phyloP scores from a whole-genome alignment of 2,113 vertebrate species.

The Charadrius vociferus region DNA sequence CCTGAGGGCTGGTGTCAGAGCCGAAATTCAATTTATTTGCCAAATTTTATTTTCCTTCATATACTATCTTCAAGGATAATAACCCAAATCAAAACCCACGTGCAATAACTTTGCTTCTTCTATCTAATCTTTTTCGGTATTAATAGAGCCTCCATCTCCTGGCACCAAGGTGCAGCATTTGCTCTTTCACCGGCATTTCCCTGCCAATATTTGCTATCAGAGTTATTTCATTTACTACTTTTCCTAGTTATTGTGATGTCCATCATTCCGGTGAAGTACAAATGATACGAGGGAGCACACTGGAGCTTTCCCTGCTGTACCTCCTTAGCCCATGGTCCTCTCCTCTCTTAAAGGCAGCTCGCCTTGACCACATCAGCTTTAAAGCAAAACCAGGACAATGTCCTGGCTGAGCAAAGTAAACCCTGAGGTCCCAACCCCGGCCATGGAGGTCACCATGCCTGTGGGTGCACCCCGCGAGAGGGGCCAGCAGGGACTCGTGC shows the following conservation, averaged over 20 bases:
- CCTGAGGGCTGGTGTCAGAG: neutral
- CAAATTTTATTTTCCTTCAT: neutral
- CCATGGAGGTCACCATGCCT: neutral
- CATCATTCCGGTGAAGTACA: neutral
- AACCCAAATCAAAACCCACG: neutral
- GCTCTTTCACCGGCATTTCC: neutral
- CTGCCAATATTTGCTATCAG: neutral
- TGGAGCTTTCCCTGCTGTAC: neutral
- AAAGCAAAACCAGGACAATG: neutral
- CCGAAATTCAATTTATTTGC: neutral
- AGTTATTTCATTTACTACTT: neutral
- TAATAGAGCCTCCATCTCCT: neutral
- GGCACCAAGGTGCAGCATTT: neutral
- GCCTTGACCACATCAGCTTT: neutral
- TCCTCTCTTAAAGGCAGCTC: neutral
- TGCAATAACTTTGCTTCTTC: neutral
- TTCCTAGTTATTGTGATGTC: neutral
- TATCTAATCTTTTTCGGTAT: neutral
- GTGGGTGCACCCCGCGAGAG: accelerated
- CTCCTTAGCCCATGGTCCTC: neutral
- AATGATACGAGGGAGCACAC: neutral
- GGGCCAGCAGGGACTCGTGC: neutral
- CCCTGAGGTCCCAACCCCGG: accelerated
- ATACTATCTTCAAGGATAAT: neutral
- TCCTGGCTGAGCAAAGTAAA: neutral